Evolutionary conservation across 2,888 invertebrate genomes (phyloP), one percentile per base, ranked within the genome.

Genomic region (Heliothis peltigera): DNA sequence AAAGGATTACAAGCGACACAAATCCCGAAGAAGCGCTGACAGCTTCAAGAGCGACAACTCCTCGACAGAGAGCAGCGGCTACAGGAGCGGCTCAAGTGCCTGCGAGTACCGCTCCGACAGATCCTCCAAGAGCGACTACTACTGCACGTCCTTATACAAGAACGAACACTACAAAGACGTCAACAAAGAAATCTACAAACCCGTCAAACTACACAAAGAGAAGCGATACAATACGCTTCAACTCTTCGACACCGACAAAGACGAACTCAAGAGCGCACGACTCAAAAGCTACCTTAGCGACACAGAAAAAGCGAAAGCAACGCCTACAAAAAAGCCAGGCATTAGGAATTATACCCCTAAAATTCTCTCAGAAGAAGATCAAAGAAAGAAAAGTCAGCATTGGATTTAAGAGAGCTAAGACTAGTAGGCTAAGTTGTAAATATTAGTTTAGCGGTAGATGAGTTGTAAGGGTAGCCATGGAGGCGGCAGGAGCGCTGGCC

Each of bases 331-430:
- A 86, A 96, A 94, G 78, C 95, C 92, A 61, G 96, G 97, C 51
- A 96, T 97, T 75, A 95, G 97, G 75, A 97, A 97, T 87, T 97
- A 97, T 77, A 97, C 96, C 19, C 97, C 97, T 19, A 97, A 97
- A 87, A 96, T 96, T 66, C 89, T 97, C 46, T 95, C 95, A 22
- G 95, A 96, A 64, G 95, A 96, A 79, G 95, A 96, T 61, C 95
- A 92, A 80, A 90, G 88, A 72, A 93, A 94, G 84, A 92, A 95
- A 84, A 90, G 96, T 75, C 96, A 96, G 76, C 96, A 96, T 89
- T 97, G 97, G 97, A 96, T 96, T 89, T 97, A 95, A 87, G 88
- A 89, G 89, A 87, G 81, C 64, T 85, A 89, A 89, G 89, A 90
- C 90, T 89, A 89, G 88, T 93, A 93, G 90, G 72, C 84, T 94